Evolutionary conservation across 2,797 vertebrate species (phyloP).

Genomic region (Valencia hispanica): DNA sequence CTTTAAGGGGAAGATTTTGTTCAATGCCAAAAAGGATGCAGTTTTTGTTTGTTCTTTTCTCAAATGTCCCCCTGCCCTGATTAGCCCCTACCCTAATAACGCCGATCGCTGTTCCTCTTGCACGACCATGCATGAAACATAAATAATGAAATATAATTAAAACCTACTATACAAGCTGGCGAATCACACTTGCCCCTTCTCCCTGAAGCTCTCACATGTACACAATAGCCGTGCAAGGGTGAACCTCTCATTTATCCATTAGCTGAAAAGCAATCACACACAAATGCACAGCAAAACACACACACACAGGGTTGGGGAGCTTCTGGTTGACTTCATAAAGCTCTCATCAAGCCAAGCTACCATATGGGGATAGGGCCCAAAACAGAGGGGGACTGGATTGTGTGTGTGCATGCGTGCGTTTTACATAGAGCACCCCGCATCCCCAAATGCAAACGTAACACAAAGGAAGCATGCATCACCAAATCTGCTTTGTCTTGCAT

Average conservation of each 20-base stretch:
- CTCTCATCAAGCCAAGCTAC: conserved; percentile 79
- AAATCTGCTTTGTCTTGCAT: conserved; percentile 79
- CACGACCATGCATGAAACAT: conserved; percentile 77
- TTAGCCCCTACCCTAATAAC: conserved; percentile 57
- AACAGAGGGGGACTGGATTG: conserved; percentile 73
- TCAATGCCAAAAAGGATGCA: conserved; percentile 18
- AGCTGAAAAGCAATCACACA: conserved; percentile 64
- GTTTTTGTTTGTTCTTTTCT: conserved; percentile 46
- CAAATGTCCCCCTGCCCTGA: conserved; percentile 48
- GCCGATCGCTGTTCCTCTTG: conserved; percentile 63
- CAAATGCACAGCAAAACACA: conserved; percentile 38
- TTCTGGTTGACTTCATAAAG: conserved; percentile 81
- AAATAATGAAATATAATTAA: conserved; percentile 78
- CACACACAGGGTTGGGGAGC: conserved; percentile 37
- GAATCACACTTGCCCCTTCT: conserved; percentile 56
- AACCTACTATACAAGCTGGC: conserved; percentile 67
- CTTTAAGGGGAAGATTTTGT: conserved; percentile 31
- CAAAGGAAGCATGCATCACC: conserved; percentile 78
- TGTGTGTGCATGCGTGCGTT: conserved; percentile 41
- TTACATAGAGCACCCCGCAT: conserved; percentile 33
- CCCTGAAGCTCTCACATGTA: conserved; percentile 12
- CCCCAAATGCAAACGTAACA: conserved; percentile 62
- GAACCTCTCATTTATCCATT: conserved; percentile 73
- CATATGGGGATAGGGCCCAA: conserved; percentile 82
- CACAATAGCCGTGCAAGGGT: conserved; percentile 52